phyloP scores from a whole-genome alignment of 2,797 vertebrate species.

The Chelmon rostratus region DNA sequence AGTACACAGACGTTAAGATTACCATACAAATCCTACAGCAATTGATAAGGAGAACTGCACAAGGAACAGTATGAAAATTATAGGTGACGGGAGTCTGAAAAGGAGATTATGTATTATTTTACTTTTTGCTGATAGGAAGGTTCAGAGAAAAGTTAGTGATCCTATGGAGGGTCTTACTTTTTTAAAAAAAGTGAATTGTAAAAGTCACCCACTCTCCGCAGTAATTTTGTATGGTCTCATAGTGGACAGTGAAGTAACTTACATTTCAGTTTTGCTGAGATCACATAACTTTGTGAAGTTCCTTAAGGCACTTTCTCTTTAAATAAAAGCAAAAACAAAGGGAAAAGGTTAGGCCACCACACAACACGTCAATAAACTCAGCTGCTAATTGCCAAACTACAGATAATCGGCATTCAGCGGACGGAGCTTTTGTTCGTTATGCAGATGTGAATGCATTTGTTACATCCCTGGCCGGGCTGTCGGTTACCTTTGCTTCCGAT shows the following conservation, averaged over 20 bases:
- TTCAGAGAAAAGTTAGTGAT: too few species aligned
- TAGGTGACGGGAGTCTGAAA: background rate
- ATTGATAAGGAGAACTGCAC: background rate
- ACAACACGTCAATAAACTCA: conserved; percentile 22
- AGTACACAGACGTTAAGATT: conserved; percentile 40
- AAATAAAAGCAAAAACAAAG: conserved; percentile 24
- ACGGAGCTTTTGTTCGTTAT: conserved; percentile 24
- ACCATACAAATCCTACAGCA: background rate
- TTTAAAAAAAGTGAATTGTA: background rate
- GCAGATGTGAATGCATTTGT: conserved; percentile 47
- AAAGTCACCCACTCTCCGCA: too few species aligned
- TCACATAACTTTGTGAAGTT: conserved; percentile 81
- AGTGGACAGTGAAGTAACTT: conserved; percentile 52
- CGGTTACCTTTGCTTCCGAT: conserved; percentile 78
- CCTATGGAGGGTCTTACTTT: too few species aligned
- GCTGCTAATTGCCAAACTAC: conserved; percentile 36
- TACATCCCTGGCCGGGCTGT: conserved; percentile 4
- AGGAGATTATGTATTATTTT: background rate
- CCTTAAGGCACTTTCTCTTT: conserved; percentile 77
- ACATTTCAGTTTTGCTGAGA: conserved; percentile 69
- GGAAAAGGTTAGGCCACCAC: conserved; percentile 38
- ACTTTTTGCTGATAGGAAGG: background rate
- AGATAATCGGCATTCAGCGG: conserved; percentile 44
- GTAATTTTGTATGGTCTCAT: background rate
- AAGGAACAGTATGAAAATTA: background rate